These are phyloP conservation scores for Trichonephila clavipes DNA, from an alignment of 1,140 invertebrate species.

Conservation along the genomic window DNA sequence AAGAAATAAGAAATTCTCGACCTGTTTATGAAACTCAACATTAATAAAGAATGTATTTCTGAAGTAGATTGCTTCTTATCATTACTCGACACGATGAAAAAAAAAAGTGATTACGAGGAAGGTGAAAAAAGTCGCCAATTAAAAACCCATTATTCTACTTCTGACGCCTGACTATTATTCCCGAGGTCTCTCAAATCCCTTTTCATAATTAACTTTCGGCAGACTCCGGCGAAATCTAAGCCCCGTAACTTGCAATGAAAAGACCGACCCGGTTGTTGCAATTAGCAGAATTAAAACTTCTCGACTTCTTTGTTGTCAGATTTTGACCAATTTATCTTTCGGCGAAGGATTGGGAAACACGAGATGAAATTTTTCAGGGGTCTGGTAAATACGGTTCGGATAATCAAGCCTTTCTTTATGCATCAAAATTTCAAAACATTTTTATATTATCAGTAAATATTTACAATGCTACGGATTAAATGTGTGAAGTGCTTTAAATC, in stretches of 20 bases:
- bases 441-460: too few relatives aligned
- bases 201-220: slow-evolving; percentile 62
- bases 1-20: background rate
- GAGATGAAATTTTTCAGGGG: background rate
- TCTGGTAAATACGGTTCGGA: background rate
- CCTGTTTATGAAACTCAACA: slow-evolving; percentile 48
- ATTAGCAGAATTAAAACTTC: slow-evolving; percentile 64
- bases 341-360: background rate
- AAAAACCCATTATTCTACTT: slow-evolving; percentile 60
- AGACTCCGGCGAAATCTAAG: slow-evolving; percentile 10
- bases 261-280: slow-evolving; percentile 17
- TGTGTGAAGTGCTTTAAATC: too few relatives aligned
- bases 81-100: background rate
- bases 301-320: slow-evolving; percentile 15
- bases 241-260: slow-evolving; percentile 19
- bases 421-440: too few relatives aligned
- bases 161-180: slow-evolving; percentile 2
- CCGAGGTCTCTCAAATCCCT: slow-evolving; percentile 37
- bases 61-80: slow-evolving; percentile 39
- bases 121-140: slow-evolving; percentile 49
- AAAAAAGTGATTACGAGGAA: slow-evolving; percentile 45
- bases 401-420: background rate
- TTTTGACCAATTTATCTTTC: slow-evolving; percentile 1
- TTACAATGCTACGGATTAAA: too few relatives aligned
- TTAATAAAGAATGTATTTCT: slow-evolving; percentile 48